Conservation (phyloP, 2,113 vertebrate species). For the Cinclus mexicanus region DNA sequence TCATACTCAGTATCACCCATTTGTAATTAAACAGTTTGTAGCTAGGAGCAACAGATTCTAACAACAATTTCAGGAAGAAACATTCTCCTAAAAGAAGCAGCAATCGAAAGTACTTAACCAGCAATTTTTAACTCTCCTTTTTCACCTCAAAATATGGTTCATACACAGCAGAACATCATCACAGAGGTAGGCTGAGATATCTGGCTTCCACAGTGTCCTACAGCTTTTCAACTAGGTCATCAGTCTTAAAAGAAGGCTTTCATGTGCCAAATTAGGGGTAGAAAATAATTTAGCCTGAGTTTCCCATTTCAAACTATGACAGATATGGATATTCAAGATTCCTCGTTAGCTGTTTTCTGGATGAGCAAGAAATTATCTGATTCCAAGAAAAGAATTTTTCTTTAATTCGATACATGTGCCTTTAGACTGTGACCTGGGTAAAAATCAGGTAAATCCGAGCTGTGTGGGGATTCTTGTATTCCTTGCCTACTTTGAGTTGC, state of each 20-base stretch:
- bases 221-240: background rate
- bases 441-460: background rate
- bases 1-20: background rate
- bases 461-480: background rate
- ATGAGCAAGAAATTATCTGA: background rate
- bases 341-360: background rate
- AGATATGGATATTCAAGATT: background rate
- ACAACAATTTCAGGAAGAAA: background rate
- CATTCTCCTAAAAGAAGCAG: background rate
- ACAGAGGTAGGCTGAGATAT: background rate
- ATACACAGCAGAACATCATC: background rate
- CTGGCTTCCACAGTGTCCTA: background rate
- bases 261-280: background rate
- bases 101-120: background rate
- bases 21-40: background rate
- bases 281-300: background rate
- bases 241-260: background rate
- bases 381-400: background rate
- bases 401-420: background rate
- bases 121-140: background rate
- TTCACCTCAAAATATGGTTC: background rate
- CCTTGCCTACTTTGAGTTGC: background rate
- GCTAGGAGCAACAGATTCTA: background rate
- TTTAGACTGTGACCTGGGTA: background rate
- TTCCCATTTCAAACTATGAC: background rate